A percentile compares a stretch with the other conserved stretches of the same genome.
Conservation (phyloP, 1,140 invertebrate genomes). For the Tachypleus tridentatus region DNA sequence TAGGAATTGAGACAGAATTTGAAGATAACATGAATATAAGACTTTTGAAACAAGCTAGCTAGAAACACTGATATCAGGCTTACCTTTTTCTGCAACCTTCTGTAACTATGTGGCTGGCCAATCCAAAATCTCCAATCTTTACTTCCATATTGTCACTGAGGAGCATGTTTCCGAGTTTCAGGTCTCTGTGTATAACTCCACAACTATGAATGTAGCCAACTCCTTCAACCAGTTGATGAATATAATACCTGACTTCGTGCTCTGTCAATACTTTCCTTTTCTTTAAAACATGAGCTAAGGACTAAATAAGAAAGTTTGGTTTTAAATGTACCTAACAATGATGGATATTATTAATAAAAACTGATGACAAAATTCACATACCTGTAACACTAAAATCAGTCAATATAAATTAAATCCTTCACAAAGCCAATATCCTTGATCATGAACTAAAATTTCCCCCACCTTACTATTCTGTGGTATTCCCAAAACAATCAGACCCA, state of each 20-base stretch:
- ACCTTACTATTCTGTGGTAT: too few relatives aligned
- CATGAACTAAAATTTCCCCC: too few relatives aligned
- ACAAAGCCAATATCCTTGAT: too few relatives aligned
- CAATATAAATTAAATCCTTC: too few relatives aligned
- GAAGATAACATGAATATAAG: too few relatives aligned
- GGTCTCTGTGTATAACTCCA: conserved; percentile 84
- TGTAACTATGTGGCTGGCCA: conserved; percentile 62
- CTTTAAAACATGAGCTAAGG: conserved; percentile 56
- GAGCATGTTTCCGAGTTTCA: conserved; percentile 95
- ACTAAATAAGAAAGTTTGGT: conserved; percentile 30
- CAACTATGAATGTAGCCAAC: conserved; percentile 81
- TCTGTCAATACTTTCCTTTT: conserved; percentile 86
- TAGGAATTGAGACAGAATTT: too few relatives aligned
- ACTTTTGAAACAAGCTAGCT: too few relatives aligned
- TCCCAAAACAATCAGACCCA: too few relatives aligned
- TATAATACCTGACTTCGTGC: conserved; percentile 89
- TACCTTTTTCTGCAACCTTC: conserved; percentile 67
- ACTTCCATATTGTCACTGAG: conserved; percentile 86
- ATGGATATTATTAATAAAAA: too few relatives aligned
- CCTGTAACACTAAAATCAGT: too few relatives aligned
- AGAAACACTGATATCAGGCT: conserved; percentile 19
- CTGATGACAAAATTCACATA: too few relatives aligned
- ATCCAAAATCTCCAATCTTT: conserved; percentile 96
- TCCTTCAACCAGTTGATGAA: conserved; percentile 84
- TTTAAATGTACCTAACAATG: too few relatives aligned